Evolutionary conservation across 1,140 invertebrate genomes (phyloP), one percentile per base, ranked within the genome.

Genomic region (Eurytemora carolleeae): DNA sequence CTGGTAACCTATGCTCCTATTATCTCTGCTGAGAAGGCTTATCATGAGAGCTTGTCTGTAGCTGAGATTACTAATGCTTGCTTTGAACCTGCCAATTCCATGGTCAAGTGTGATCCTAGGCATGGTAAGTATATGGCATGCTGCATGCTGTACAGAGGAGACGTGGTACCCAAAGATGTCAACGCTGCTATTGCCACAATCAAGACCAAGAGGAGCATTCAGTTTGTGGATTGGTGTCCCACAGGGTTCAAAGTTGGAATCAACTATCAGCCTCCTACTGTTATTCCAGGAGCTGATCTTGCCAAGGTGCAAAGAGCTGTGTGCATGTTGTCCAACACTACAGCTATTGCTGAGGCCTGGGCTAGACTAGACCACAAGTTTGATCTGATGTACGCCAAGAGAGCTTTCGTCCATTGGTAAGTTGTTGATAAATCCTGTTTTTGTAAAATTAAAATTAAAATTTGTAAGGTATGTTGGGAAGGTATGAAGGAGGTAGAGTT

Each of bases 171-270:
- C 0, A 91, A 90, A 69, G 86, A 87, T 69, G 86, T 90, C 1
- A 89, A 89, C 70, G 83, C 85, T 17, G 84, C 87, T 52, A 87
- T 88, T 66, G 83, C 83, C 1, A 78, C 81, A 21, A 86, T 88
- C 71, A 88, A 89, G 71, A 88, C 83, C 0, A 84, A 86, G 68
- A 74, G 85, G 44, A 82, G 80, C 63, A 85, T 86, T 64, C 74
- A 85, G 68, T 86, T 86, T 69, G 83, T 86, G 0, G 84, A 86
- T 71, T 85, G 83, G 83, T 85, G 82, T 71, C 83, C 83, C 1
- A 85, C 83, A 64, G 83, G 83, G 2, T 86, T 87, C 72, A 87
- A 76, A 67, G 68, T 73, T 55, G 73, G 73, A 18, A 71, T 74
- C 55, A 73, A 74, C 63, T 72, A 74, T 65, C 71, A 74, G 61